A percentile compares a stretch with the other conserved stretches of the same genome.
Conservation (phyloP, 2,888 invertebrate genomes). For the Acrobeloides nanus region DNA sequence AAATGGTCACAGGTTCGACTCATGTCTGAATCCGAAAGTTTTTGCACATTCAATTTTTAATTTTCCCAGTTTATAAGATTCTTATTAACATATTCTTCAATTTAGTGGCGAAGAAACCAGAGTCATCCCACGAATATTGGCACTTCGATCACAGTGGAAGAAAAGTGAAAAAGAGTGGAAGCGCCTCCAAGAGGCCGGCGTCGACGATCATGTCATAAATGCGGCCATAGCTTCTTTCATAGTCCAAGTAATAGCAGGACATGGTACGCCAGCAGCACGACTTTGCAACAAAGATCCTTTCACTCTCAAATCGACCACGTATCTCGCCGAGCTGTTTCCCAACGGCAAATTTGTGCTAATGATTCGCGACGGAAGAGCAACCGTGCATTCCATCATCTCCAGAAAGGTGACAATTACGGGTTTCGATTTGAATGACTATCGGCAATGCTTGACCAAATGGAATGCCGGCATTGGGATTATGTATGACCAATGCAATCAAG, state of each 20-base stretch:
- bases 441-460: constrained; percentile 89
- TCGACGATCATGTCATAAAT: constrained; percentile 82
- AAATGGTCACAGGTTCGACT: too few relatives aligned
- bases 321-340: constrained; percentile 87
- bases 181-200: constrained; percentile 83
- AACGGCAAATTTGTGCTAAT: constrained; percentile 95
- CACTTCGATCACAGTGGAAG: constrained; percentile 88
- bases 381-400: constrained; percentile 94
- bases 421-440: constrained; percentile 84
- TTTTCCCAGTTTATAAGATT: background rate
- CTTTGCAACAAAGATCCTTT: constrained; percentile 98
- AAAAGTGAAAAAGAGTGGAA: constrained; percentile 80
- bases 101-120: constrained; percentile 62
- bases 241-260: constrained; percentile 68
- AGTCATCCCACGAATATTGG: constrained; percentile 84
- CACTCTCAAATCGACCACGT: constrained; percentile 89
- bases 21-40: too few relatives aligned
- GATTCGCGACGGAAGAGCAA: constrained; percentile 94
- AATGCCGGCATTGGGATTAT: constrained; percentile 71
- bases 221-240: constrained; percentile 93
- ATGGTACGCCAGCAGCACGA: constrained; percentile 81
- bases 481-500: constrained; percentile 73
- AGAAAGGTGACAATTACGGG: constrained; percentile 81
- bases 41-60: constrained; percentile 10
- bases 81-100: background rate